phyloP scores from a whole-genome alignment of 2,113 vertebrate species.

The Xerus inauris region DNA sequence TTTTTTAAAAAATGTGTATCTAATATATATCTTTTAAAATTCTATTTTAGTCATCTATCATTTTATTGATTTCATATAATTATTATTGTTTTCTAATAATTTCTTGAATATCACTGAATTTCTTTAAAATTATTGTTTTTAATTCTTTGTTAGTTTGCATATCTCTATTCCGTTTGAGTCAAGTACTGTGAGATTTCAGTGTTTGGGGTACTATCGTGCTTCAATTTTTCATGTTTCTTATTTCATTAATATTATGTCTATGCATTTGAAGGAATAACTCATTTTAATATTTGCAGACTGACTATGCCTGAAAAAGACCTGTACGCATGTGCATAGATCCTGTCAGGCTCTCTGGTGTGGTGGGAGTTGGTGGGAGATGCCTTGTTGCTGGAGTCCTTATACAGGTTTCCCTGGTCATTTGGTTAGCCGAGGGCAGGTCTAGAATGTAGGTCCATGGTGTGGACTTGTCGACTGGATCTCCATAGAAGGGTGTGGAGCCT shows the following conservation, averaged over 20 bases:
- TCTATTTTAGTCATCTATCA: not conserved
- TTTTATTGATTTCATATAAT: not conserved
- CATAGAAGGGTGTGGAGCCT: not conserved
- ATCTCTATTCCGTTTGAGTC: not conserved
- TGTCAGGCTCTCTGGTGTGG: not conserved
- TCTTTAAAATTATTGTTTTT: not conserved
- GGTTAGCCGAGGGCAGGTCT: accelerated
- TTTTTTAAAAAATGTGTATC: no score
- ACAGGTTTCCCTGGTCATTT: not conserved
- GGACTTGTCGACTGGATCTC: not conserved
- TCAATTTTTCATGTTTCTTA: not conserved
- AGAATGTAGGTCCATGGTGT: not conserved
- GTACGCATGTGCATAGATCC: not conserved
- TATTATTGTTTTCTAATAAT: not conserved
- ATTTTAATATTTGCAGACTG: not conserved
- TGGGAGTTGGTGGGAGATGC: accelerated
- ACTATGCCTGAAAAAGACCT: no score
- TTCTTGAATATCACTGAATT: not conserved
- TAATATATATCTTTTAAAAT: no score
- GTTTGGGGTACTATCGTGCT: not conserved
- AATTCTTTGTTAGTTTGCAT: not conserved
- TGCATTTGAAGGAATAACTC: not conserved
- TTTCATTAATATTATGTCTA: not conserved
- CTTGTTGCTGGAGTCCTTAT: not conserved
- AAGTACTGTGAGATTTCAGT: not conserved